These are phyloP conservation scores for Phoenoteleia sp. DNA, from an alignment of 2,888 invertebrate genomes.

Conservation along the genomic window DNA sequence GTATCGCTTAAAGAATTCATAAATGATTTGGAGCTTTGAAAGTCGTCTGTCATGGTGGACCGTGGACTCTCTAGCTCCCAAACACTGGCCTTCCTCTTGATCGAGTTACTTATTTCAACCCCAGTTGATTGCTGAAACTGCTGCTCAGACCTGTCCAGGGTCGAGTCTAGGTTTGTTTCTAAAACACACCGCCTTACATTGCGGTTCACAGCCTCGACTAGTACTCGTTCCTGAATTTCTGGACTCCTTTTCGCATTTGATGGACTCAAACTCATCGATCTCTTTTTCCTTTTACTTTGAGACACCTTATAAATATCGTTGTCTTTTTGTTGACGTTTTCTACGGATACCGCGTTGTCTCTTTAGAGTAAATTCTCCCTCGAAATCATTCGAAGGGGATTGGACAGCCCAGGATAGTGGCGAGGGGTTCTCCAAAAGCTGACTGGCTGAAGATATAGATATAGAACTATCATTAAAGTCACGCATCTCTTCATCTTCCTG, in stretches of 20 bases:
- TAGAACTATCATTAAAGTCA: slow-evolving; percentile 83
- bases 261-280: slow-evolving; percentile 77
- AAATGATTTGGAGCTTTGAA: slow-evolving; percentile 83
- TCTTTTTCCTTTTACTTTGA: slow-evolving; percentile 79
- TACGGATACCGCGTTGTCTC: slow-evolving; percentile 83
- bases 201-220: slow-evolving; percentile 82
- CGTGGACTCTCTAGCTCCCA: slow-evolving; percentile 84
- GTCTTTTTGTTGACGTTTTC: slow-evolving; percentile 81
- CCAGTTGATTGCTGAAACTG: slow-evolving; percentile 35
- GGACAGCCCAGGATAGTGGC: slow-evolving; percentile 83
- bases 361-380: slow-evolving; percentile 84
- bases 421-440: slow-evolving; percentile 85
- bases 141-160: slow-evolving; percentile 69
- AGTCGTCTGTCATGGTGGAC: slow-evolving; percentile 82
- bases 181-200: slow-evolving; percentile 83
- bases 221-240: slow-evolving; percentile 58
- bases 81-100: slow-evolving; percentile 74
- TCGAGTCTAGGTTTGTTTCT: slow-evolving; percentile 83
- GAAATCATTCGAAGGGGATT: slow-evolving; percentile 82
- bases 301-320: slow-evolving; percentile 71
- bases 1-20: slow-evolving; percentile 81
- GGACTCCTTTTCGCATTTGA: slow-evolving; percentile 30
- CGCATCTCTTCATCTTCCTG: slow-evolving; percentile 67
- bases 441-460: slow-evolving; percentile 83
- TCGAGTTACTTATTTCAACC: slow-evolving; percentile 45